Conservation (phyloP, 2,113 vertebrate species). For the Machaerirhynchus nigripectus region DNA sequence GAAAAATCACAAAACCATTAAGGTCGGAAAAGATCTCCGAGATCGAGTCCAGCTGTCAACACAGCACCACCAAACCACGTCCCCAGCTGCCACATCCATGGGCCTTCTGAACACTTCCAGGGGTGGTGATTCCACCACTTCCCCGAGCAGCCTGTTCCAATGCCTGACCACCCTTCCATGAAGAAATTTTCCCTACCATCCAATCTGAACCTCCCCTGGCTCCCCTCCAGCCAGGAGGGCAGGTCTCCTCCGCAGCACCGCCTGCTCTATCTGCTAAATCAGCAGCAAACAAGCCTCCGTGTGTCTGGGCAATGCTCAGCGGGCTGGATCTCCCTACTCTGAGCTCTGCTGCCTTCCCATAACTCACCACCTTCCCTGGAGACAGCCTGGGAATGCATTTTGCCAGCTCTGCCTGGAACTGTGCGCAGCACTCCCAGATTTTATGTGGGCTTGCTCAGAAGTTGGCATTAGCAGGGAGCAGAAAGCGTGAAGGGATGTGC, state of each 20-base stretch:
- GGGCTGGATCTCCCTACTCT: neutral
- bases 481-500: neutral
- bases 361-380: neutral
- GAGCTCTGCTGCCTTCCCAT: neutral
- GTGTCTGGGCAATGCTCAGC: neutral
- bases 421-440: neutral
- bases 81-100: neutral
- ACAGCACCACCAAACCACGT: neutral
- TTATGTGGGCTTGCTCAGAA: neutral
- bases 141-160: neutral
- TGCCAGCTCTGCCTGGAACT: neutral
- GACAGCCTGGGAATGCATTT: neutral
- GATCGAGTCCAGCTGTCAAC: neutral
- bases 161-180: rapidly evolving
- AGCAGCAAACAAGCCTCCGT: neutral
- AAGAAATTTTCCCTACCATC: neutral
- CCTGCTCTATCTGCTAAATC: neutral
- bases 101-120: neutral
- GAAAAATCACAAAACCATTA: neutral
- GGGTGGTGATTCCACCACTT: neutral
- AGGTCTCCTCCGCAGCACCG: neutral
- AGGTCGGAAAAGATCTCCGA: neutral
- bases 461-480: neutral
- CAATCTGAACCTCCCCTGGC: neutral
- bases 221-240: neutral